Conservation (phyloP, 2,888 invertebrate genomes). For the Agrotis exclamationis region DNA sequence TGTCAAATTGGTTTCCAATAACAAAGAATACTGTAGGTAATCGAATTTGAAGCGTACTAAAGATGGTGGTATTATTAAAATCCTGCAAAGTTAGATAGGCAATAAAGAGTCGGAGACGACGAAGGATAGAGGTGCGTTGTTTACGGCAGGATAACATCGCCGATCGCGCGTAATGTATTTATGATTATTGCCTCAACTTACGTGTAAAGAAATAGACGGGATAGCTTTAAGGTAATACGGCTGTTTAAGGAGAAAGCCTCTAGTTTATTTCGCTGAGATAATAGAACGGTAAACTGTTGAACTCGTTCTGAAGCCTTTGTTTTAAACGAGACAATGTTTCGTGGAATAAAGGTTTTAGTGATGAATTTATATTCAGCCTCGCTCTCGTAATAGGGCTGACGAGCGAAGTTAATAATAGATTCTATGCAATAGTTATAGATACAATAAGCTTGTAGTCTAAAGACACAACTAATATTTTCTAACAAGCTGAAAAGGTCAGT, state of each 20-base stretch:
- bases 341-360: slow-evolving; percentile 27
- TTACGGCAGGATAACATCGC: slow-evolving; percentile 86
- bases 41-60: slow-evolving; percentile 64
- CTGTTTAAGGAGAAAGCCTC: slow-evolving; percentile 63
- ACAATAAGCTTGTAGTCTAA: no score
- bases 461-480: neutral
- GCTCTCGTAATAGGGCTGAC: neutral
- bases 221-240: slow-evolving; percentile 64
- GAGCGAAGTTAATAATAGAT: neutral
- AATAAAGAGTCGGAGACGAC: slow-evolving; percentile 82
- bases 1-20: slow-evolving; percentile 68
- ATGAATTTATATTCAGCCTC: slow-evolving; percentile 9
- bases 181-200: slow-evolving; percentile 88
- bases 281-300: slow-evolving; percentile 46
- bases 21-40: slow-evolving; percentile 57
- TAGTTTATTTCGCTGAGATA: slow-evolving; percentile 57
- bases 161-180: slow-evolving; percentile 91
- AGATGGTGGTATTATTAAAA: slow-evolving; percentile 81
- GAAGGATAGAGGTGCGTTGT: slow-evolving; percentile 82
- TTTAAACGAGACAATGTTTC: slow-evolving; percentile 37
- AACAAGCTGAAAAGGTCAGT: neutral
- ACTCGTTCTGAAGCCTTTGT: slow-evolving; percentile 37
- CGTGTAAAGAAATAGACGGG: slow-evolving; percentile 69
- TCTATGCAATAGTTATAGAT: no score
- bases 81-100: slow-evolving; percentile 88